Evolutionary conservation across 2,797 vertebrate species (phyloP), one percentile per base, ranked within the genome.

Genomic region (Gouania willdenowi): DNA sequence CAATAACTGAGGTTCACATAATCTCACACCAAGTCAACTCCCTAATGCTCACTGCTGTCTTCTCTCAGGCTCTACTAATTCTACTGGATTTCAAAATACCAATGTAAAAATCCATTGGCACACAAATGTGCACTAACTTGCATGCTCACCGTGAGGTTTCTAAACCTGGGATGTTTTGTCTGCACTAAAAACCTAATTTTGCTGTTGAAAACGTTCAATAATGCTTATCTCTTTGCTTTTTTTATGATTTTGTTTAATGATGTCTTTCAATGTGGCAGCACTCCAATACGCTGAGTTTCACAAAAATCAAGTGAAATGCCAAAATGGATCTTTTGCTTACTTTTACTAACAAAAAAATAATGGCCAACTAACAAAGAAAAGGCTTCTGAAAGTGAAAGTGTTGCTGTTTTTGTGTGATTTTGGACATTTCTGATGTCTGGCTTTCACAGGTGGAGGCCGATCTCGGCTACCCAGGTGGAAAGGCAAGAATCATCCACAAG

Each of bases 401-500:
- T n/a, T n/a, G n/a, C n/a, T n/a, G n/a, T 20, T 20, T 6, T 5
- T 20, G n/a, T n/a, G n/a, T n/a, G n/a, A n/a, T n/a, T n/a, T n/a
- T n/a, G n/a, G 6, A 39, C 38, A 8, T 11, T 45, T 3, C 1
- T 5, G 5, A 53, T 62, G 33, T 56, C 9, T 46, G 24, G 39
- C 76, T 36, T 85, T 71, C 91, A 76, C 39, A 99, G 97, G 94
- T 99, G 55, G 97, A 99, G 85, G 95, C 95, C 22, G 97, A 99
- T 78, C 89, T 98, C 29, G 95, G 97, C 40, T 99, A 96, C 58
- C 95, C 97, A n/a, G 95, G 97, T 58, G 93, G 94, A 45, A 98
- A 97, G 68, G 95, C 97, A 46, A 98, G 94, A 84, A 82, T 99
- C 48, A 93, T 99, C 73, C 97, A 99, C 72, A 99, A 99, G 77